Percentiles rank a stretch among this genome's conserved stretches.
phyloP scores from a whole-genome alignment of 2,888 invertebrate species.

The Drosophila anomalipes region DNA sequence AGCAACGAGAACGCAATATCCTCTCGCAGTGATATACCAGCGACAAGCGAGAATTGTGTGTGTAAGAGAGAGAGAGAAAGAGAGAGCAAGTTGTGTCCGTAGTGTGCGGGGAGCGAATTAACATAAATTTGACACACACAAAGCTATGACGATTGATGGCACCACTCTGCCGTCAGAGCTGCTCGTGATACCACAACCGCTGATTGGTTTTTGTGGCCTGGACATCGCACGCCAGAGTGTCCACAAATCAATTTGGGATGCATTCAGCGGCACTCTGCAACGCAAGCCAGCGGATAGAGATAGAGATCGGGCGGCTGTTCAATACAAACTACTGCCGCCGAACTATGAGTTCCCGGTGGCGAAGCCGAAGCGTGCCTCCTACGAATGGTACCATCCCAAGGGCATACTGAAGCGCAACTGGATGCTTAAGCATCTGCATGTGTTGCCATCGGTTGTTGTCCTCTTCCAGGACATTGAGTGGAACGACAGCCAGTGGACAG shows the following conservation, averaged over 20 bases:
- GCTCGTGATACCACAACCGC: conserved; percentile 92
- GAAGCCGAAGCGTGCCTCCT: conserved; percentile 94
- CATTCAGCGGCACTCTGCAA: conserved; percentile 90
- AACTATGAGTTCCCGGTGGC: conserved; percentile 95
- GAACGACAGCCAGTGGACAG: conserved; percentile 97
- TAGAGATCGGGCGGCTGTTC: conserved; percentile 90
- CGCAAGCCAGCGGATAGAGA: conserved; percentile 88
- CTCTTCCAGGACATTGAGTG: conserved; percentile 99
- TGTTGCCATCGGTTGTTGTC: conserved; percentile 96
- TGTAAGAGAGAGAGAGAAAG: neutral
- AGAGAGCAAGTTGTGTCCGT: conserved; percentile 6
- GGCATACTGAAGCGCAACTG: conserved; percentile 97
- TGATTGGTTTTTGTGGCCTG: conserved; percentile 95
- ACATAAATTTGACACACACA: conserved; percentile 35
- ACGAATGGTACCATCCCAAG: conserved; percentile 97
- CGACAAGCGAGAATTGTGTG: conserved; percentile 6
- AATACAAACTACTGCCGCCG: conserved; percentile 92
- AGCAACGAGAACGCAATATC: conserved; percentile 2
- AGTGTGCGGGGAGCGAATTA: conserved; percentile 25
- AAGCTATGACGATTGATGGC: conserved; percentile 87
- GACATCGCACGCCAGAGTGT: conserved; percentile 93
- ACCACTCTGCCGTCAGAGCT: conserved; percentile 93
- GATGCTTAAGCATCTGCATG: conserved; percentile 96
- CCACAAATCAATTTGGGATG: conserved; percentile 97
- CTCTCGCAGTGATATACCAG: conserved; percentile 7